Evolutionary conservation across 92 coral and sea anemone genomes (phyloP).

Genomic region (Actinostola sp.): DNA sequence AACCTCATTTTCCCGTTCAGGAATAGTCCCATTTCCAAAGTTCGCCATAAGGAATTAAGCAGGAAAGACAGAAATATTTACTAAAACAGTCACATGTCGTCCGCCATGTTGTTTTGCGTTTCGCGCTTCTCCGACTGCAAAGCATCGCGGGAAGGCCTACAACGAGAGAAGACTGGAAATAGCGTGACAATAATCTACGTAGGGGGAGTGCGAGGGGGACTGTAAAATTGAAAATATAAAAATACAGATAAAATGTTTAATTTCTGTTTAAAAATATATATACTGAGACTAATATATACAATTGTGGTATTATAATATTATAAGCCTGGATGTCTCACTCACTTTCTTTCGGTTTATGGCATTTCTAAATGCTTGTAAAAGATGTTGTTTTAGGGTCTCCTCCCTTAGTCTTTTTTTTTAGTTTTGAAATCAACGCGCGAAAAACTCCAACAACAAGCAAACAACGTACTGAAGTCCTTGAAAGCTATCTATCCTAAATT

Average conservation of each 20-base stretch:
- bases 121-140: constrained; percentile 1
- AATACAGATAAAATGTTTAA: neutral
- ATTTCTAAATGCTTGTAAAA: too few relatives aligned
- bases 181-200: neutral
- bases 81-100: neutral
- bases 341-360: too few relatives aligned
- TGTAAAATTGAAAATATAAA: neutral
- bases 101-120: constrained; percentile 33
- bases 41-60: constrained; percentile 7
- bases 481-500: too few relatives aligned
- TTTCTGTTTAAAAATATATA: too few relatives aligned
- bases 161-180: constrained; percentile 10
- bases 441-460: too few relatives aligned
- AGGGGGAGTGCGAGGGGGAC: neutral
- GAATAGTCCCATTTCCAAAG: constrained; percentile 1
- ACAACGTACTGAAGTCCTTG: too few relatives aligned
- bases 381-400: too few relatives aligned
- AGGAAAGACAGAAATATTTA: neutral
- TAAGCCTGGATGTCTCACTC: too few relatives aligned
- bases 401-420: too few relatives aligned
- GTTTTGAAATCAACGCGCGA: too few relatives aligned
- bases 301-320: too few relatives aligned
- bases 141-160: constrained; percentile 5
- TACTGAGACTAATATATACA: too few relatives aligned
- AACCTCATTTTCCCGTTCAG: constrained; percentile 29